Percentiles rank a stretch among this genome's conserved stretches.
These are phyloP conservation scores for Daboia siamensis DNA, from an alignment of 2,113 vertebrate species.

Conservation along the genomic window DNA sequence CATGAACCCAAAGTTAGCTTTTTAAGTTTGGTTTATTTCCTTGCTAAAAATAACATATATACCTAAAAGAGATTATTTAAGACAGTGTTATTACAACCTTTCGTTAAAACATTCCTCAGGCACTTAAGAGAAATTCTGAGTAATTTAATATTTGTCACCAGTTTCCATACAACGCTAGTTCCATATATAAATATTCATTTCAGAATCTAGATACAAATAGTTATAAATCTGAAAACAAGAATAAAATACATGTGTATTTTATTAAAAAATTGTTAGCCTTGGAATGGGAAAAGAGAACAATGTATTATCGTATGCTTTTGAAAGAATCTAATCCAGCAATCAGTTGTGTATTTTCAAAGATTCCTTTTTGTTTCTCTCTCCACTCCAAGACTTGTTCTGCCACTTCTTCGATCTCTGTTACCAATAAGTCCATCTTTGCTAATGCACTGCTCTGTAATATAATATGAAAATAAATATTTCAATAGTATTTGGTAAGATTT, in stretches of 20 bases:
- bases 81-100: neutral
- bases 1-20: neutral
- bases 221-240: neutral
- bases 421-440: slow-evolving; percentile 69
- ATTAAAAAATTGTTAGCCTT: neutral
- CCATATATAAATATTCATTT: neutral
- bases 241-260: slow-evolving; percentile 1
- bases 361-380: slow-evolving; percentile 67
- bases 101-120: neutral
- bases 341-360: slow-evolving; percentile 40
- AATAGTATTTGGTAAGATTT: neutral
- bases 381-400: slow-evolving; percentile 76
- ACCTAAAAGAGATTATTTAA: neutral
- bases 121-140: neutral
- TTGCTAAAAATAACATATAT: neutral
- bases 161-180: neutral
- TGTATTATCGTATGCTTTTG: slow-evolving; percentile 33
- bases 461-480: slow-evolving; percentile 1
- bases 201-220: slow-evolving; percentile 18
- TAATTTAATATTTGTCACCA: neutral
- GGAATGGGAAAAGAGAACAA: neutral
- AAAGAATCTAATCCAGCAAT: slow-evolving; percentile 55
- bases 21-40: neutral
- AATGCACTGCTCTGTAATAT: slow-evolving; percentile 73
- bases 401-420: slow-evolving; percentile 74